Base-by-base conservation (phyloP, 2,888 invertebrate genomes). In the Ceraclea dissimilis region DNA sequence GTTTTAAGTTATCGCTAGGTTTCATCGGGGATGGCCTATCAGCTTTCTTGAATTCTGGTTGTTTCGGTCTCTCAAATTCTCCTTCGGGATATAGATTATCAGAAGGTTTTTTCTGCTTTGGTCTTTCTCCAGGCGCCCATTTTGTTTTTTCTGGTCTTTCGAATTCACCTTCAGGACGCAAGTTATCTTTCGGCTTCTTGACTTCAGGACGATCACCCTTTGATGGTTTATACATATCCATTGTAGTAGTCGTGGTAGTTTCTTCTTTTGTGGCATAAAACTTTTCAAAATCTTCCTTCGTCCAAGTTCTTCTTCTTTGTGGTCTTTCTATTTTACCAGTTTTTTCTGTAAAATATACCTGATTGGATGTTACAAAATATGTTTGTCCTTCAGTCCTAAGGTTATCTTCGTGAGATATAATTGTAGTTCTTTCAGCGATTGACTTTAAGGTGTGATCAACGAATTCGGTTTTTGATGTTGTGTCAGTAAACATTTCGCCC, bases 271-370 rank as follows among this genome's bases (percentile, higher is more conserved):
- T 81, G 0, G 81, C 79, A 65, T 83, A 83, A 63, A 85, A 83
- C 66, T 84, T 86, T 62, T 87, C 84, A 18, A 82, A 79, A 64
- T 86, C 85, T 69, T 86, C 85, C 66, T 86, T 85, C 0, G 84
- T 85, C 82, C 85, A 86, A 1, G 86, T 85, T 50, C 85, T 76
- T 63, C 85, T 76, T 56, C 84, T 76, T 17, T 73, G 68, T 13
- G 81, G 80, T 56, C 81, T 78, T 64, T 80, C 79, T n/a, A 82
- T 69, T 16, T 76, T 73, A 8, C 76, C 70, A 17, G 70, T 70
- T 66, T 85, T 85, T 65, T 83, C 78, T 1, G 80, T 78, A 62
- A 76, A 86, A 60, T 85, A 84, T 55, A 78, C 73, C 64, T 81
- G 80, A 58, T 80, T 79, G 1, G 85, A 84, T 13, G 84, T 84